A percentile compares a stretch with the other conserved stretches of the same genome.
Conservation (phyloP, 2,113 vertebrate species). For the Trematocara unimaculatum region DNA sequence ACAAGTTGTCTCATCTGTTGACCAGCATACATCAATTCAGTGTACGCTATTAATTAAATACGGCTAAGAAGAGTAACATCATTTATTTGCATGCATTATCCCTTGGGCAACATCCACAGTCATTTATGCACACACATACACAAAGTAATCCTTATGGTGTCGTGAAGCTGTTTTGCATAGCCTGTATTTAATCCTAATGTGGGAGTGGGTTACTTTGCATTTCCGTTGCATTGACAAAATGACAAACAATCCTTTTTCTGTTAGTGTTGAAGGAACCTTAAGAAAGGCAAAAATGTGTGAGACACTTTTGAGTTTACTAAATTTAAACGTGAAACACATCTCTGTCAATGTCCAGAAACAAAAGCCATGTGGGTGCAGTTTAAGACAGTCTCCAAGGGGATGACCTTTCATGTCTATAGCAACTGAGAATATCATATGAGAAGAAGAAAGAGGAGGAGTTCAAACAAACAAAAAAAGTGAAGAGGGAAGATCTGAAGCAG, state of each 20-base stretch:
- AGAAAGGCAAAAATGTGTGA: background rate
- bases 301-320: background rate
- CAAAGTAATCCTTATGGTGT: background rate
- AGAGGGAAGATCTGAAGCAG: background rate
- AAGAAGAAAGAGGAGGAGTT: background rate
- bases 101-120: background rate
- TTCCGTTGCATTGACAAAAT: background rate
- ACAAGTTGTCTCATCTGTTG: background rate
- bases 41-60: background rate
- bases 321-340: background rate
- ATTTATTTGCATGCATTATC: background rate
- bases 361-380: background rate
- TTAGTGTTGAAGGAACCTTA: background rate
- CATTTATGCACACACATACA: background rate
- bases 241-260: background rate
- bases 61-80: background rate
- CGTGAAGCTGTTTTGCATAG: conserved; percentile 6
- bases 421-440: conserved; percentile 48
- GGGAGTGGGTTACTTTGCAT: background rate
- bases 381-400: conserved; percentile 10
- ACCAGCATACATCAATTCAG: background rate
- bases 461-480: background rate
- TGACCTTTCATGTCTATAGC: background rate
- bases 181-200: background rate
- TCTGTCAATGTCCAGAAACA: background rate